Evolutionary conservation across 2,797 vertebrate species (phyloP).

Genomic region (Notoglanidium macrostoma): DNA sequence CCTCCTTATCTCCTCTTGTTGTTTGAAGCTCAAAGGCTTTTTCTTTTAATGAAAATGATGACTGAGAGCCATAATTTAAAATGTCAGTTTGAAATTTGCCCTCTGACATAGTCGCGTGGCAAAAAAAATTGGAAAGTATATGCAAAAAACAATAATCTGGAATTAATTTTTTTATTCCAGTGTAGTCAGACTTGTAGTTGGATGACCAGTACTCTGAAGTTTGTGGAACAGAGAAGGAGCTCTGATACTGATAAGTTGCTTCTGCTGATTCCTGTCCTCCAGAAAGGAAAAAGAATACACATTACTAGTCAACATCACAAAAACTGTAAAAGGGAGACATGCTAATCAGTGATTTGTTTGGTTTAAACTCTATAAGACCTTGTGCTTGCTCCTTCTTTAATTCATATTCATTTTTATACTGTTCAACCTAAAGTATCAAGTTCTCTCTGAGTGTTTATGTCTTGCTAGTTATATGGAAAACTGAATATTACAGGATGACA

Average conservation of each 20-base stretch:
- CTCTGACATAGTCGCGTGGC: slow-evolving; percentile 29
- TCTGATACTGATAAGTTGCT: slow-evolving; percentile 2
- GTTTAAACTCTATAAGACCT: background rate
- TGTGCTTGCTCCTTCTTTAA: background rate
- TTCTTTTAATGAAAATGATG: slow-evolving; percentile 23
- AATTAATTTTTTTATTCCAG: slow-evolving; percentile 18
- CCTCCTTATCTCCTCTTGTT: slow-evolving; percentile 37
- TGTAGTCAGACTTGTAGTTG: slow-evolving; percentile 1
- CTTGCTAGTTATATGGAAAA: slow-evolving; percentile 26
- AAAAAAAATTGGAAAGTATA: background rate
- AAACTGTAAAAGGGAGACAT: background rate
- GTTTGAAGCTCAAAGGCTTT: slow-evolving; percentile 28
- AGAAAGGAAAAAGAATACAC: background rate
- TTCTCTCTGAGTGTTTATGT: slow-evolving; percentile 10
- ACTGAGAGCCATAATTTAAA: slow-evolving; percentile 19
- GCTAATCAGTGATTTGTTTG: background rate
- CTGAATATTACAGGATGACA: slow-evolving; percentile 33
- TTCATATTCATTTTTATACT: background rate
- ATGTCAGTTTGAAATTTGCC: slow-evolving; percentile 17
- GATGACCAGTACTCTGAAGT: slow-evolving; percentile 8
- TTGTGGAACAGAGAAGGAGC: background rate
- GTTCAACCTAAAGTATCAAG: background rate
- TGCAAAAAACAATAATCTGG: background rate
- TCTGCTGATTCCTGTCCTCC: background rate
- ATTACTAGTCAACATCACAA: background rate